phyloP scores from a whole-genome alignment of 1,140 invertebrate species.

The Rhopalosiphum maidis region DNA sequence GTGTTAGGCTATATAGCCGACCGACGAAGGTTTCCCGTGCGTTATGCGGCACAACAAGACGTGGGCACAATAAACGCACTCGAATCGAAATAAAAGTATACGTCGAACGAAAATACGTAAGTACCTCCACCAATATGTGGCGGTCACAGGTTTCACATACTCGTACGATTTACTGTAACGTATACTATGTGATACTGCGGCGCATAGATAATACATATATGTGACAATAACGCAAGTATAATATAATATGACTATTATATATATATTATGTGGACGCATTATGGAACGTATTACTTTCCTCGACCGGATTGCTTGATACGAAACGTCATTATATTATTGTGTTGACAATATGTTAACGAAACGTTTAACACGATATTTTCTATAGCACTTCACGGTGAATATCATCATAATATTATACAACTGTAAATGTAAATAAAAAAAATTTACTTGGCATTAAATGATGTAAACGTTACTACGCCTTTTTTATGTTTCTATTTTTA shows the following conservation, averaged over 20 bases:
- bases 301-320: background rate
- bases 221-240: background rate
- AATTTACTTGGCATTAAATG: background rate
- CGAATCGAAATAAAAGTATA: background rate
- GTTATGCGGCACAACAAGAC: background rate
- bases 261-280: background rate
- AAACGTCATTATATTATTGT: background rate
- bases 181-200: background rate
- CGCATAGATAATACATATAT: background rate
- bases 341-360: background rate
- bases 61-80: background rate
- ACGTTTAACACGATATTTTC: background rate
- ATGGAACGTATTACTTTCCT: background rate
- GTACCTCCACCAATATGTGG: background rate
- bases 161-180: background rate
- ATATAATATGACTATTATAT: background rate
- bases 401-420: background rate
- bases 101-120: background rate
- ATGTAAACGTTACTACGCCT: background rate
- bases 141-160: background rate
- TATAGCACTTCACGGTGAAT: background rate
- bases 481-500: background rate
- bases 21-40: background rate
- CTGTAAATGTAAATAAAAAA: background rate
- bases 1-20: background rate